phyloP scores from a whole-genome alignment of 2,797 vertebrate genomes.

The Stomatorhinus walkeri region DNA sequence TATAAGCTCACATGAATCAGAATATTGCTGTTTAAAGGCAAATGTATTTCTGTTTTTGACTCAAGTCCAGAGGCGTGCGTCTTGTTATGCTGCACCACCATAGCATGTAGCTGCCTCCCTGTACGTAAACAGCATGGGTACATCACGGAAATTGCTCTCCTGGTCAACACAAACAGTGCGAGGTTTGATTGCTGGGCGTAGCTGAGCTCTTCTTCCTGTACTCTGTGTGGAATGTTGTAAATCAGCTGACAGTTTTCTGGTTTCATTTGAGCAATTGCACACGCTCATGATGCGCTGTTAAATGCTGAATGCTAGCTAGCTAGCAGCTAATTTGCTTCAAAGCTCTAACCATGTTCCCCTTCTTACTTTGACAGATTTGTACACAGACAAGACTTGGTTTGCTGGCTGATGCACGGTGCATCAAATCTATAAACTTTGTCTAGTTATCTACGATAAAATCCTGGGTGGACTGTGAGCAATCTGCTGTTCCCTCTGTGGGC shows the following conservation, averaged over 20 bases:
- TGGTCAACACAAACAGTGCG: slow-evolving; percentile 9
- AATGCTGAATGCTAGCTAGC: neutral
- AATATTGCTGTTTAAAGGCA: neutral
- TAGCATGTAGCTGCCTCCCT: slow-evolving; percentile 34
- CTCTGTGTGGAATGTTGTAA: neutral
- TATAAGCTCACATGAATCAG: neutral
- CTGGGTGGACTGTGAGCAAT: slow-evolving; percentile 29
- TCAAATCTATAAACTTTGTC: slow-evolving; percentile 11
- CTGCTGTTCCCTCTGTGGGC: slow-evolving; percentile 35
- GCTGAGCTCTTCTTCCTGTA: slow-evolving; percentile 14
- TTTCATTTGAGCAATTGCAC: neutral
- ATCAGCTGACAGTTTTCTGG: neutral
- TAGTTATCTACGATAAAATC: slow-evolving; percentile 20
- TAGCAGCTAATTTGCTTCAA: neutral
- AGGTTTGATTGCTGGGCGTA: slow-evolving; percentile 34
- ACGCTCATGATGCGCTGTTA: neutral
- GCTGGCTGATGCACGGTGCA: neutral
- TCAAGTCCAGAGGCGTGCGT: neutral
- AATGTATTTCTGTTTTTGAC: neutral
- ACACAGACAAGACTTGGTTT: neutral
- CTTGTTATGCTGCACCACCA: slow-evolving; percentile 26
- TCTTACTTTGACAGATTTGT: neutral
- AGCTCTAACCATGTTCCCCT: neutral
- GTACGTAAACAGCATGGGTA: slow-evolving; percentile 38
- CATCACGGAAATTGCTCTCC: slow-evolving; percentile 15